phyloP scores from a whole-genome alignment of 2,113 vertebrate species.

The Trichechus manatus region DNA sequence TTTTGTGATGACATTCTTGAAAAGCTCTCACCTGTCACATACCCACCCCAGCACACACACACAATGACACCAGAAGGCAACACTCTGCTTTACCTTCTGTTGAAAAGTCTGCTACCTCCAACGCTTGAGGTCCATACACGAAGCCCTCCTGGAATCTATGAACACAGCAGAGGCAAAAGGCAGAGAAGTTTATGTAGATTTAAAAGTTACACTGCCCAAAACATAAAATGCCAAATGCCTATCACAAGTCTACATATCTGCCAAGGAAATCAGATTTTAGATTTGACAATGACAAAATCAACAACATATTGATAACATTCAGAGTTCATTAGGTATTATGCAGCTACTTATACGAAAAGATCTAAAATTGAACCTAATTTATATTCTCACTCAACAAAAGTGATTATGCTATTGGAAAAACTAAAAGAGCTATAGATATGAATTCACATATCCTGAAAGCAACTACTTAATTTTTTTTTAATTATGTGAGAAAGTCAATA shows the following conservation, averaged over 20 bases:
- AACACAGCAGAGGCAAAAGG: slow-evolving; percentile 83
- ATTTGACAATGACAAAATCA: slow-evolving; percentile 60
- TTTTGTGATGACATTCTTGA: slow-evolving; percentile 40
- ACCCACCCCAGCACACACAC: slow-evolving; percentile 74
- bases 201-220: slow-evolving; percentile 79
- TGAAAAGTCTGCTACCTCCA: slow-evolving; percentile 81
- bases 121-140: slow-evolving; percentile 67
- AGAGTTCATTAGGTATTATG: slow-evolving; percentile 46
- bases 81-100: slow-evolving; percentile 79
- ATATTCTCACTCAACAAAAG: slow-evolving; percentile 57
- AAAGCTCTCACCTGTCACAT: slow-evolving; percentile 48
- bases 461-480: slow-evolving; percentile 7
- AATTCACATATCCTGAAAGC: slow-evolving; percentile 20
- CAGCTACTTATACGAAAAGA: slow-evolving; percentile 19
- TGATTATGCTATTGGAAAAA: slow-evolving; percentile 27
- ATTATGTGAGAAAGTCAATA: background rate
- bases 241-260: slow-evolving; percentile 70
- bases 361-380: slow-evolving; percentile 40
- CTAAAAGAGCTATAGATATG: slow-evolving; percentile 37
- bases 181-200: slow-evolving; percentile 80
- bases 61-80: slow-evolving; percentile 80
- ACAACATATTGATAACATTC: slow-evolving; percentile 46
- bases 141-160: slow-evolving; percentile 79
- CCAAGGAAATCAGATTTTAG: slow-evolving; percentile 65
- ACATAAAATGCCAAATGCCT: slow-evolving; percentile 79